phyloP scores from a whole-genome alignment of 37 sponge, comb jelly and placozoan species.

The Diacarnus erythraeanus region DNA sequence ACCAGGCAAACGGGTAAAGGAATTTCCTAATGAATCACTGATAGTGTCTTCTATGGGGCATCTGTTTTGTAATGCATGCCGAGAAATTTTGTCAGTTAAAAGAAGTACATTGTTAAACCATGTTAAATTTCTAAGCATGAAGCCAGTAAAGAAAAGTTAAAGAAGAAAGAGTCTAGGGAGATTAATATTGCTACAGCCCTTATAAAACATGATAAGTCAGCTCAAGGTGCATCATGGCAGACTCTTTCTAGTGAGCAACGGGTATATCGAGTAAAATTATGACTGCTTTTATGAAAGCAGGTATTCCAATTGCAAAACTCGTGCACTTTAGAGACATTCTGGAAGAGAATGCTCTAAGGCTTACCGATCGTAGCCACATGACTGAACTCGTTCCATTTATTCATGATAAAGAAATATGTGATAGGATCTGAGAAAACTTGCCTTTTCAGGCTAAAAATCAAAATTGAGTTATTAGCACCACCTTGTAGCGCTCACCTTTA shows the following conservation, averaged over 20 bases:
- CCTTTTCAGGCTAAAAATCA: no score
- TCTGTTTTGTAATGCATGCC: conserved; percentile 37
- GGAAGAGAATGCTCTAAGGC: conserved; percentile 24
- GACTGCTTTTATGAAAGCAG: conserved; percentile 28
- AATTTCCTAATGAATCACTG: neutral
- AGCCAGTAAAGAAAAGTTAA: conserved; percentile 16
- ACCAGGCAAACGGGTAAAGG: neutral
- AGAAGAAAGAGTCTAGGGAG: conserved; percentile 28
- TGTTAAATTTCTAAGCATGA: conserved; percentile 24
- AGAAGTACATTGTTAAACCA: conserved; percentile 28
- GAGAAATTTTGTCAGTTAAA: conserved; percentile 33
- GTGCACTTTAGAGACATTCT: conserved; percentile 17
- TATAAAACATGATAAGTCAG: neutral
- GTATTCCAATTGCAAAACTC: conserved; percentile 36
- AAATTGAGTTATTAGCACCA: no score
- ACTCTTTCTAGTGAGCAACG: conserved; percentile 33
- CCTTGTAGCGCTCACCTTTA: no score
- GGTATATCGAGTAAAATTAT: conserved; percentile 36
- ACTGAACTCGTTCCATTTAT: conserved; percentile 41
- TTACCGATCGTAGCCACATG: conserved; percentile 13
- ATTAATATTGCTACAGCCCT: conserved; percentile 28
- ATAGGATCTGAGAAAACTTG: no score
- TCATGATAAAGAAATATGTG: conserved; percentile 36
- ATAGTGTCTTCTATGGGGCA: neutral
- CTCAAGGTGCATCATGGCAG: conserved; percentile 17